Evolutionary conservation across 2,113 vertebrate species (phyloP).

Genomic region (Hyla sarda): DNA sequence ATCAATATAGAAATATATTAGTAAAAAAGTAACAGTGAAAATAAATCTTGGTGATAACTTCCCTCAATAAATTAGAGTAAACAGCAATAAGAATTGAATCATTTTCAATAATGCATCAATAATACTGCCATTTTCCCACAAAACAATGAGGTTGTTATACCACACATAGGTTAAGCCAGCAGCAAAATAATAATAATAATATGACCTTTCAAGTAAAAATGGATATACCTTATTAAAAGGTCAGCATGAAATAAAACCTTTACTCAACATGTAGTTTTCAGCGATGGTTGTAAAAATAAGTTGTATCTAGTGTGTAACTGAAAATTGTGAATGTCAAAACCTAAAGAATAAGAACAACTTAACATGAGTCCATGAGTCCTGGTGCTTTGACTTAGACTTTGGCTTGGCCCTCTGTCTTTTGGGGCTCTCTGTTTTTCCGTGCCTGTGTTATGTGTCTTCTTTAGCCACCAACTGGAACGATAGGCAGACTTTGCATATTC

Average conservation of each 20-base stretch:
- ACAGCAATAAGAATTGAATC: background rate
- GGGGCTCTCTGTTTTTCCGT: too few species aligned
- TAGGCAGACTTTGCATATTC: too few species aligned
- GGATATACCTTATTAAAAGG: background rate
- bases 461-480: too few species aligned
- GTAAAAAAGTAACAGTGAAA: too few species aligned
- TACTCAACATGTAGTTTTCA: conserved; percentile 38
- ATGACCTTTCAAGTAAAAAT: conserved; percentile 21
- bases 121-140: background rate
- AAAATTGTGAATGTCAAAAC: background rate
- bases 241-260: background rate
- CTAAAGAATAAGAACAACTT: background rate
- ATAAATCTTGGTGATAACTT: too few species aligned
- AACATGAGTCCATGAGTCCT: too few species aligned
- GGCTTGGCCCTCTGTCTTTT: too few species aligned
- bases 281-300: conserved; percentile 25
- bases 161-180: background rate
- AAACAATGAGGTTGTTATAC: background rate
- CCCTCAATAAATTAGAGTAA: too few species aligned
- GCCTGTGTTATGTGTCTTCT: too few species aligned
- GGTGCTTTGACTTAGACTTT: too few species aligned
- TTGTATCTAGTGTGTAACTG: background rate
- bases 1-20: too few species aligned
- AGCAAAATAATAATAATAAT: conserved; percentile 22
- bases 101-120: background rate